Evolutionary conservation across 2,113 vertebrate genomes (phyloP), one percentile per base, ranked within the genome.

Genomic region (Catharus bicknelli): DNA sequence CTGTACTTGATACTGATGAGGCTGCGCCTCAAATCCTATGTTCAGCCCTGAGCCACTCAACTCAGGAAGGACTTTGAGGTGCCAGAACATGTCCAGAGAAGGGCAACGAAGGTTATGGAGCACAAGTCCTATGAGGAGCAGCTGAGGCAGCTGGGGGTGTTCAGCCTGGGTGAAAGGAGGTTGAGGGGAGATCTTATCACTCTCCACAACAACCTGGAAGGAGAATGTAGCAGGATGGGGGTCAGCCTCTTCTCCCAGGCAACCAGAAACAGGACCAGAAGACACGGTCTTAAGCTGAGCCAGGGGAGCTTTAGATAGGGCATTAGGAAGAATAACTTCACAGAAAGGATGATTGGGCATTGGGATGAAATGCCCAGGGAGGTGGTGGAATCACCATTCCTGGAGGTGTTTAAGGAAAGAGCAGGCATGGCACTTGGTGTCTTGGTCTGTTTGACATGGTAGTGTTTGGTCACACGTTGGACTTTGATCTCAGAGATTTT

Each of bases 241-340:
- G 4, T 45, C 0, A 0, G 10, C 13, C 10, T 72, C 58, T 45
- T 34, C 36, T 69, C 10, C 26, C 21, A 53, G 16, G 47, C 10
- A 20, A 10, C 32, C 42, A 70, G 38, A 1, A 7, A 53, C 4
- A 10, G 26, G 2, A 45, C 38, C 8, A 21, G 48, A 54, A 36
- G 5, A 26, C 10, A 36, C 6, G 26, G 21, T 17, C 26, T 53
- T 45, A 53, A 62, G 22, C 13, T 45, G 13, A 0, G 0, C 32
- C 13, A 53, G 6, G 8, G 7, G 9, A 83, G 10, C 26, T 53
- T 62, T 45, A 36, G 38, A 32, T 6, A 53, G 57, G 21, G 16
- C 17, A 26, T 62, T 45, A 36, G 32, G 47, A 62, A 43, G 38
- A 43, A 53, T 25, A 45, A 45, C 57, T 62, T 54, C 32, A 36